A percentile compares a stretch with the other conserved stretches of the same genome.
Evolutionary conservation across 1,140 invertebrate genomes (phyloP).

Genomic region (Cataglyphis hispanica): DNA sequence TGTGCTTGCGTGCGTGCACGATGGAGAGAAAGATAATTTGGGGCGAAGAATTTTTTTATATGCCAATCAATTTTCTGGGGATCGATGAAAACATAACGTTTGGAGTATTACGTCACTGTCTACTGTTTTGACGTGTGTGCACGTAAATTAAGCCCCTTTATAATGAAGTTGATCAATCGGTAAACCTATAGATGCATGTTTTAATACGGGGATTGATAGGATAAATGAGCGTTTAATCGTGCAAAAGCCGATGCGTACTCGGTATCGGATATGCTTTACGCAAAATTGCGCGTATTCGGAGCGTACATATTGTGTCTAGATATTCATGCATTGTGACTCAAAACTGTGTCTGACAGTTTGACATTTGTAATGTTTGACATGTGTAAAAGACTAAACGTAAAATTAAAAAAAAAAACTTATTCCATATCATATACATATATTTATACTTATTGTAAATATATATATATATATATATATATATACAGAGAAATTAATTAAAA

Average conservation of each 20-base stretch:
- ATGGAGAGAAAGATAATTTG: neutral
- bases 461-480: too few species aligned
- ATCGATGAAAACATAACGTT: conserved; percentile 12
- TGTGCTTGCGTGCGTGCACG: neutral
- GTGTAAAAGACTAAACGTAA: neutral
- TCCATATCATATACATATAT: neutral
- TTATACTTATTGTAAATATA: neutral
- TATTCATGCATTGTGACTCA: neutral
- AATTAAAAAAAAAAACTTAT: neutral
- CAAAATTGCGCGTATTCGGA: conserved; percentile 8
- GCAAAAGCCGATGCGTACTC: neutral
- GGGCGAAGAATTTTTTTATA: conserved; percentile 17
- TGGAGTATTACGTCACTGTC: neutral
- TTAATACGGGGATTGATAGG: conserved; percentile 7
- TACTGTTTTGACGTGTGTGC: neutral
- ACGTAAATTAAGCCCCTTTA: conserved; percentile 32
- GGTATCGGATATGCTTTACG: neutral
- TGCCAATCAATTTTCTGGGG: conserved; percentile 14
- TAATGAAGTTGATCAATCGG: conserved; percentile 29
- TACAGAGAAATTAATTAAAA: too few species aligned
- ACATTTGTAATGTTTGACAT: neutral
- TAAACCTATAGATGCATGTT: conserved; percentile 21
- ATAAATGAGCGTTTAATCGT: conserved; percentile 22
- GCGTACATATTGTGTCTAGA: neutral
- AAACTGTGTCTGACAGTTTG: conserved; percentile 17